Conservation (phyloP, 1,140 invertebrate species). For the Drosophila dunni region DNA sequence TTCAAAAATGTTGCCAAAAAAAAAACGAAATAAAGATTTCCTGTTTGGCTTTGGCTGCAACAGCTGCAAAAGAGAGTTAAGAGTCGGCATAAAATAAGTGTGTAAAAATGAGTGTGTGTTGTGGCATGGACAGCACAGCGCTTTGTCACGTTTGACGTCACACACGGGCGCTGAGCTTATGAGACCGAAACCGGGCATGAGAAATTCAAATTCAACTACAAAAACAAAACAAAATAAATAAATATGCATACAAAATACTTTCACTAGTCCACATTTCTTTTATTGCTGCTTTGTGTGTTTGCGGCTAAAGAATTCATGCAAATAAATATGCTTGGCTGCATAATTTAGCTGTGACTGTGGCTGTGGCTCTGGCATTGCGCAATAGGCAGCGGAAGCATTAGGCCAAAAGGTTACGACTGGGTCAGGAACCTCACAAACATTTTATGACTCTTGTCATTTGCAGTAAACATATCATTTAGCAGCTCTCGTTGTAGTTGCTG, state of each 20-base stretch:
- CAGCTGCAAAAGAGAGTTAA: constrained; percentile 59
- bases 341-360: constrained; percentile 6
- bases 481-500: constrained; percentile 23
- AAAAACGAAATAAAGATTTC: constrained; percentile 44
- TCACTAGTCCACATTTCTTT: constrained; percentile 51
- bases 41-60: constrained; percentile 50
- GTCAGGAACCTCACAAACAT: constrained; percentile 55
- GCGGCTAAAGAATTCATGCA: constrained; percentile 59
- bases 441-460: constrained; percentile 18
- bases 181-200: constrained; percentile 52
- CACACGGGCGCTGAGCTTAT: constrained; percentile 38
- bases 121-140: constrained; percentile 20
- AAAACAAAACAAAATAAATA: background rate
- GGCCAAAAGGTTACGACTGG: constrained; percentile 28
- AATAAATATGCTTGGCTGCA: constrained; percentile 10
- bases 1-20: constrained; percentile 69
- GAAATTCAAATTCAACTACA: constrained; percentile 61
- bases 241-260: constrained; percentile 70
- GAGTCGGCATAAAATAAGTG: background rate
- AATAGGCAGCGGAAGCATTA: constrained; percentile 20
- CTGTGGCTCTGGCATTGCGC: constrained; percentile 22
- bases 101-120: constrained; percentile 27
- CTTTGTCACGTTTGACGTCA: constrained; percentile 72
- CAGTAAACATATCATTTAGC: constrained; percentile 32
- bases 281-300: constrained; percentile 15